These are phyloP conservation scores for Chamaetylas fuelleborni DNA, from an alignment of 2,113 vertebrate species.

Conservation along the genomic window DNA sequence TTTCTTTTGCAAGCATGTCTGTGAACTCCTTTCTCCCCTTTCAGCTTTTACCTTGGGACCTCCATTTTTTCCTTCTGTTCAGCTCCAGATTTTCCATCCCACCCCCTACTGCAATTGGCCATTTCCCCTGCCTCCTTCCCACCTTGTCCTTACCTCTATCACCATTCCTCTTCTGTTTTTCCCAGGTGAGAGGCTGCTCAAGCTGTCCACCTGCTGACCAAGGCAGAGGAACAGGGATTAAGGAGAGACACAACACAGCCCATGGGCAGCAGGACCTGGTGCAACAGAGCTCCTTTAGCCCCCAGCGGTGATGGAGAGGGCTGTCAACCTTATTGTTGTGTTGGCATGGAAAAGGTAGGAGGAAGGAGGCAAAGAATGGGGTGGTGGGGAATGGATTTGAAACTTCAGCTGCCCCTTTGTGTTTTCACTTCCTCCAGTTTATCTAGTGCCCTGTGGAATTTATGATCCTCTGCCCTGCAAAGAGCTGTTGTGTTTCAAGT, in stretches of 20 bases:
- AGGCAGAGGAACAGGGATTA: neutral
- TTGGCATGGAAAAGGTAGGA: conserved; percentile 26
- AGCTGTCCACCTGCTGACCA: neutral
- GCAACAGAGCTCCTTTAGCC: neutral
- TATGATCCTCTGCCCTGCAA: neutral
- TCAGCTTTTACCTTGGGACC: neutral
- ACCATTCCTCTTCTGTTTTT: neutral
- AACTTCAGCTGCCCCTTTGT: neutral
- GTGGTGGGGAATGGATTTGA: neutral
- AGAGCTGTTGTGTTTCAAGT: neutral
- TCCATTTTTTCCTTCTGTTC: neutral
- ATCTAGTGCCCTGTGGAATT: neutral
- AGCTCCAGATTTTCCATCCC: neutral
- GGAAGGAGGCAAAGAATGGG: neutral
- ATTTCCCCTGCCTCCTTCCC: neutral
- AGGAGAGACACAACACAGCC: rapidly evolving
- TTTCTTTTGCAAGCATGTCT: neutral
- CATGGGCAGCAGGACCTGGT: neutral
- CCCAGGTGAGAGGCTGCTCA: neutral
- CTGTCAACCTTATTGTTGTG: neutral
- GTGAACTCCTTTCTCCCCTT: neutral
- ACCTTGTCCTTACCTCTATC: neutral
- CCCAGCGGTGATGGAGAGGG: neutral
- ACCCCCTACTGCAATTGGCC: neutral
- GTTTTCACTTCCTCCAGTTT: conserved; percentile 1